Evolutionary conservation across 2,888 invertebrate genomes (phyloP), one percentile per base, ranked within the genome.

Genomic region (Frankliniella intonsa): DNA sequence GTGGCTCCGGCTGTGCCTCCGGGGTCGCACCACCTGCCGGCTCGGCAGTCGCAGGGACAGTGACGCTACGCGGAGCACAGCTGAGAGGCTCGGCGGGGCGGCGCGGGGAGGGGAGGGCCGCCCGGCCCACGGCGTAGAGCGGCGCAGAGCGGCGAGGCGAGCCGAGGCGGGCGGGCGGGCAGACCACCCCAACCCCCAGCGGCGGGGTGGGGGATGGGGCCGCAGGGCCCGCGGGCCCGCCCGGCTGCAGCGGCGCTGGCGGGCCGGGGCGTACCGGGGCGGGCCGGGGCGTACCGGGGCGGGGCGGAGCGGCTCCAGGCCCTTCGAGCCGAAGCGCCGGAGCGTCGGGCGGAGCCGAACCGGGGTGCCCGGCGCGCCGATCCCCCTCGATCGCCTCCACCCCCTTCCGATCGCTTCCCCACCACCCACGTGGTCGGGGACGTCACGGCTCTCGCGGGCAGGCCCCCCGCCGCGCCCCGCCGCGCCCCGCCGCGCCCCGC

Each of bases 21-120:
- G 38, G 38, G 38, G 3, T 38, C 38, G 38, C 82, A 81, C 80
- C 82, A 49, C 81, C 81, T 80, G 80, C 82, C 81, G 80, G 81
- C 82, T 76, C 69, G 22, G 69, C n/a, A 76, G 69, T 76, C 69
- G 69, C 69, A 76, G 22, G 22, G 69, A 76, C 69, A 76, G 69
- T 76, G 69, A 76, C 69, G 69, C 22, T 25, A 55, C 55, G 55
- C 55, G 55, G 17, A 19, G 55, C 55, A 55, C 55, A 55, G 55
- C 55, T 55, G 55, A 55, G 55, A 14, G 55, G 19, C 19, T 19
- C 55, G 55, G 55, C 11, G 55, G 55, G 55, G 55, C 2, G 19
- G 55, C 11, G 17, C 55, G 55, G 55, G 55, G 55, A 55, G 55
- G 55, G 55, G 12, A 12, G 14, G 55, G 55, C 38, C 2, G 38